These are phyloP conservation scores for Bradypus variegatus DNA, from an alignment of 2,797 vertebrate genomes.

Conservation along the genomic window DNA sequence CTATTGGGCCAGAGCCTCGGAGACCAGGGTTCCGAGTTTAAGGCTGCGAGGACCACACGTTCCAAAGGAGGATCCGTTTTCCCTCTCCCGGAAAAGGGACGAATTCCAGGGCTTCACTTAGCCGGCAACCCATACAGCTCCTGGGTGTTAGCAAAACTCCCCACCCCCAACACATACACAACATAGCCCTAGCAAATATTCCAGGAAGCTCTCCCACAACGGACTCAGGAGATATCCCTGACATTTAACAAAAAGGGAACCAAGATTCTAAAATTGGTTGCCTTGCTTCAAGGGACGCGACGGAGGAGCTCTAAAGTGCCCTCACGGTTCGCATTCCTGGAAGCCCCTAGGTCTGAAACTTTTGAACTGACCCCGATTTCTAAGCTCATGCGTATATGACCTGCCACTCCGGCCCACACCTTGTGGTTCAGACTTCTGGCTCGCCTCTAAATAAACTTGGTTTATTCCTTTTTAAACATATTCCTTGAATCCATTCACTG, in stretches of 20 bases:
- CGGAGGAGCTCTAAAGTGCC: background rate
- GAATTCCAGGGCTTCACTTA: background rate
- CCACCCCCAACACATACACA: too few relatives aligned
- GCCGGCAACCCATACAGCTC: background rate
- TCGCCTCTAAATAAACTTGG: background rate
- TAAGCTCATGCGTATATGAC: background rate
- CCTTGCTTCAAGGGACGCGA: background rate
- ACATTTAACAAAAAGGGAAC: slow-evolving; percentile 1
- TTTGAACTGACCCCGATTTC: background rate
- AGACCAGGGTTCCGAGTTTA: background rate
- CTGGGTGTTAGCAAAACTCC: too few relatives aligned
- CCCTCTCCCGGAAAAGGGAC: background rate
- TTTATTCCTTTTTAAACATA: background rate
- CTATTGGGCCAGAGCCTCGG: background rate
- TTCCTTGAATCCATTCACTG: background rate
- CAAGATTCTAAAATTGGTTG: background rate
- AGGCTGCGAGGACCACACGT: background rate
- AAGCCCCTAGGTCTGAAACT: background rate
- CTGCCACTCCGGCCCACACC: background rate
- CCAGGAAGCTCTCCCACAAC: too few relatives aligned
- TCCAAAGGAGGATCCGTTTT: background rate
- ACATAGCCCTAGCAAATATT: too few relatives aligned
- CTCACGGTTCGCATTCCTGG: background rate
- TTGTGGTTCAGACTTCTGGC: background rate
- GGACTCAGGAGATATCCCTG: background rate